Evolutionary conservation across 1,140 invertebrate species (phyloP), one percentile per base, ranked within the genome.

Genomic region (Papilio helenus): DNA sequence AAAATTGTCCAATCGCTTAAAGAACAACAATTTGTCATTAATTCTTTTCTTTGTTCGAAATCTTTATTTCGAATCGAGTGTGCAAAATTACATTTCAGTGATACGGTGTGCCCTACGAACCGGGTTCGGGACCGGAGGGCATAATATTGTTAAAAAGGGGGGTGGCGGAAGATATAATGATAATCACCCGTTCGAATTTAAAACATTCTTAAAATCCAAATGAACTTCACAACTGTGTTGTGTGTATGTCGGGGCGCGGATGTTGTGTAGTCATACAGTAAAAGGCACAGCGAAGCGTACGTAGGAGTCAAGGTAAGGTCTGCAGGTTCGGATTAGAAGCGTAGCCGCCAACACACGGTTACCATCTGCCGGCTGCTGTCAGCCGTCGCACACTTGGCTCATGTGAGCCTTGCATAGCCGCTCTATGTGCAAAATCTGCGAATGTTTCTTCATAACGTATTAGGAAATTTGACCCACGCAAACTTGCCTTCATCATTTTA

Each of bases 221-320:
- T 34, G 14, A 34, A 68, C 26, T 26, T 26, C 58, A 61, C 18
- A 29, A 26, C 23, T 14, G 42, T 42, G 72, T 73, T 7, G 3
- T 39, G 18, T 0, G 72, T 51, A 26, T 78, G 72, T 29, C 71
- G 26, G 81, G 74, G 72, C 83, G 79, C 80, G 79, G 78, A 83
- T 86, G 88, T 88, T 86, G 87, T 85, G 85, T 84, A 82, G 79
- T 82, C 78, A 84, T 79, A 89, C 84, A 87, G 89, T 92, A 92
- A 91, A 91, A 89, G 89, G 89, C 87, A 85, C 85, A 85, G 44
- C 81, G 79, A 79, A 79, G 91, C 90, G 93, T 94, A 94, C 90
- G 93, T 94, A 94, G 93, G 93, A 92, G 93, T 92, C 93, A 90
- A 94, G 93, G 90, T 92, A 93, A 94, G 93, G 93, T 84, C 92